Evolutionary conservation across 2,113 vertebrate species (phyloP), one percentile per base, ranked within the genome.

Genomic region (Conger conger): DNA sequence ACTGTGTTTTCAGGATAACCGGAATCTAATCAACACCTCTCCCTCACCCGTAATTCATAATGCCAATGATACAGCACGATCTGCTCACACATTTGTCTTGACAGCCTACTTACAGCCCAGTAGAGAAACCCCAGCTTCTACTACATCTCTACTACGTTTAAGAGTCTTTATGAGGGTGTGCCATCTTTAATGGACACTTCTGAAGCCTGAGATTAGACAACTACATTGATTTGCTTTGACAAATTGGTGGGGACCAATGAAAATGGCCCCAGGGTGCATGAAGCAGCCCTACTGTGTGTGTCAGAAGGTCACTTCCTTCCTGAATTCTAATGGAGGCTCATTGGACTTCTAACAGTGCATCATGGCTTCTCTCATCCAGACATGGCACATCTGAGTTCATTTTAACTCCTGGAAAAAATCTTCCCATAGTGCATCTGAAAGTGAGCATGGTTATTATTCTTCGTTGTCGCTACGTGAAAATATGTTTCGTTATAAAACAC

Each of bases 291-390:
- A 36, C 30, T 38, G 76, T 79, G 76, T 33, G 23, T 78, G 42
- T 83, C 82, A 83, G 18, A 1, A 53, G 76, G 83, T 79, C 83
- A 84, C 36, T 83, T 83, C 82, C 82, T 83, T 40, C 35, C 82
- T 83, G 82, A 77, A 77, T 83, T 83, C 68, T 77, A 76, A 78
- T 77, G 63, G 54, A 23, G 82, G 33, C 42, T 83, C 73, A 53
- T 50, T 50, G 73, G 33, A 77, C 42, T 35, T 37, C 35, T 53
- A 30, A 3, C 45, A 83, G 4, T 76, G 40, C 42, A 76, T 53
- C 27, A 76, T 76, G 63, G 23, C 1, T 4, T 37, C 27, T 38
- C 40, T 45, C 27, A 27, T 9, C 81, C 37, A 83, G 68, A 73
- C 11, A 23, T 68, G 60, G 57, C 81, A 6, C 27, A 53, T 80